A percentile compares a stretch with the other conserved stretches of the same genome.
Evolutionary conservation across 2,888 invertebrate genomes (phyloP).

Genomic region (Colletes collaris): DNA sequence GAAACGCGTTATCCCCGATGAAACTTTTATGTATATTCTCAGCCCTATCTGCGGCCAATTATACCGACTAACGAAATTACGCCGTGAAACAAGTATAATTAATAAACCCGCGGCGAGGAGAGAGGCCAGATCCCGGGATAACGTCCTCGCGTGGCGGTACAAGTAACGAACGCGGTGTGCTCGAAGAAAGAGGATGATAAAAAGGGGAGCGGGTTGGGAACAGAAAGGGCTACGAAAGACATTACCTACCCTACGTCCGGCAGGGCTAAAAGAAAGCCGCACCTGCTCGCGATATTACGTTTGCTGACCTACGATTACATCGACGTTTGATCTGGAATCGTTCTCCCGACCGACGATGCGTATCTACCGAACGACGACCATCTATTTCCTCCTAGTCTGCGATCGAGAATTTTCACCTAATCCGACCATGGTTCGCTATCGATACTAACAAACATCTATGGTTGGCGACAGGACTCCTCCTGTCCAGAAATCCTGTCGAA

Average conservation of each 20-base stretch:
- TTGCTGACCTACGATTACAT: constrained; percentile 69
- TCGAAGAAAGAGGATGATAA: constrained; percentile 22
- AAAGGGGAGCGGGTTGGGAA: constrained; percentile 45
- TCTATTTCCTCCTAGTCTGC: constrained; percentile 44
- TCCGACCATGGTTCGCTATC: neutral
- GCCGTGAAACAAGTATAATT: constrained; percentile 42
- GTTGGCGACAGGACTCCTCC: no score
- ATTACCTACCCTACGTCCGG: constrained; percentile 68
- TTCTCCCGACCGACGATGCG: constrained; percentile 56
- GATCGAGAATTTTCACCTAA: constrained; percentile 26
- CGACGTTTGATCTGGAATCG: constrained; percentile 55
- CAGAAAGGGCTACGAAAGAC: constrained; percentile 53
- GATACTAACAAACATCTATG: neutral
- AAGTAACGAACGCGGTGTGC: constrained; percentile 57
- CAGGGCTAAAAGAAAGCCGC: constrained; percentile 54
- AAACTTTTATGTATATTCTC: constrained; percentile 16
- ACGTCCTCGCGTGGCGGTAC: constrained; percentile 29
- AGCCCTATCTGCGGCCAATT: constrained; percentile 28
- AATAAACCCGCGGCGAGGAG: constrained; percentile 30
- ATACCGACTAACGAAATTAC: constrained; percentile 34
- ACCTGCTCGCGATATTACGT: constrained; percentile 61
- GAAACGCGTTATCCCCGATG: neutral
- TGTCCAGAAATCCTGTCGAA: no score
- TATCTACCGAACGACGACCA: constrained; percentile 40
- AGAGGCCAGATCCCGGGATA: constrained; percentile 41